Conservation (phyloP, 2,888 invertebrate genomes). For the Ochropacha duplaris region DNA sequence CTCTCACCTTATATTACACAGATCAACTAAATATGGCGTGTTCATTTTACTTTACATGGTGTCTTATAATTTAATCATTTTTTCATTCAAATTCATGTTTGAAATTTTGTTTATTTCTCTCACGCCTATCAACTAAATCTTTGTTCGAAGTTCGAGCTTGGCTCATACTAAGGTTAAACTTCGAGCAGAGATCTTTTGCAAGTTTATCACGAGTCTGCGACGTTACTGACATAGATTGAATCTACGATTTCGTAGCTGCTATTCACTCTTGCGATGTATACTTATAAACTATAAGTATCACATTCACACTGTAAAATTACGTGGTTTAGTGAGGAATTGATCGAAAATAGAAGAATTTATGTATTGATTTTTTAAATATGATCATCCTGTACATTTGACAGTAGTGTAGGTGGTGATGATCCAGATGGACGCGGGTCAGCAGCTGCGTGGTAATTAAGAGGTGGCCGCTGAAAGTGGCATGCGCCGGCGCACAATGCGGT, state of each 20-base stretch:
- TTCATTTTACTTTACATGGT: slow-evolving; percentile 55
- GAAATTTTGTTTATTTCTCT: not conserved
- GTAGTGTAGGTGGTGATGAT: slow-evolving; percentile 73
- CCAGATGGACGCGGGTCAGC: slow-evolving; percentile 81
- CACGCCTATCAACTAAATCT: not conserved
- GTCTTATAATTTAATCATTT: slow-evolving; percentile 21
- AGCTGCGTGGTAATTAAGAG: slow-evolving; percentile 82
- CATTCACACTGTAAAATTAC: too few relatives aligned
- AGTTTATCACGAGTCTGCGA: not conserved
- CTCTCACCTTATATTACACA: slow-evolving; percentile 77
- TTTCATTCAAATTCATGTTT: not conserved
- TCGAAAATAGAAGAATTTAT: not conserved
- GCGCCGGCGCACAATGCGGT: slow-evolving; percentile 80
- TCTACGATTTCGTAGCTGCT: not conserved
- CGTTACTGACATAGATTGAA: not conserved
- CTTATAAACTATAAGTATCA: not conserved
- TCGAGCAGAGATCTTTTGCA: not conserved
- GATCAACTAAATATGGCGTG: slow-evolving; percentile 61
- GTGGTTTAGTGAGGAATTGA: not conserved
- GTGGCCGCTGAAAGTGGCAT: slow-evolving; percentile 78
- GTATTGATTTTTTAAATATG: not conserved
- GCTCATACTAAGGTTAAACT: not conserved
- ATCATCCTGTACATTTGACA: slow-evolving; percentile 60
- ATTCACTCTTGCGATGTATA: not conserved
- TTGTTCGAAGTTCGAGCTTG: too few relatives aligned